Conservation (phyloP, 2,888 invertebrate species). For the Ichneumon xanthorius region DNA sequence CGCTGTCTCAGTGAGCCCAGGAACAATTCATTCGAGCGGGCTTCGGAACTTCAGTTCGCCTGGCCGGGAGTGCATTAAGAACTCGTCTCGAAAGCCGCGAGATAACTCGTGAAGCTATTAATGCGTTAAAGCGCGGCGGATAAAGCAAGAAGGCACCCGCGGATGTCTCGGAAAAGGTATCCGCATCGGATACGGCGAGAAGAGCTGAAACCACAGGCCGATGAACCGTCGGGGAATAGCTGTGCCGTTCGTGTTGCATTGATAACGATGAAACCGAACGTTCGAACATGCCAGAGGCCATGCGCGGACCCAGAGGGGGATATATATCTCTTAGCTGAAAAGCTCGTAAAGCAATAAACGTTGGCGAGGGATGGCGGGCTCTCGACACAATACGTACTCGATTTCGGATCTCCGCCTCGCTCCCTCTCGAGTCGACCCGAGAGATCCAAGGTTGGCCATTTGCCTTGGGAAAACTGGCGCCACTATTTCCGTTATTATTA, state of each 20-base stretch:
- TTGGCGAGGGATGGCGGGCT: conserved; percentile 36
- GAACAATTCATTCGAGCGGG: conserved; percentile 3
- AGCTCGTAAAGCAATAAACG: not conserved
- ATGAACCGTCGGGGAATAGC: conserved; percentile 22
- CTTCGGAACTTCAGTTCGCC: conserved; percentile 14
- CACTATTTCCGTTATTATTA: conserved; percentile 70
- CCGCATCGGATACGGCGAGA: not conserved
- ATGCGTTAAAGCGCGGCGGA: conserved; percentile 52
- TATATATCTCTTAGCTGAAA: not conserved
- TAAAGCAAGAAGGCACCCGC: conserved; percentile 17
- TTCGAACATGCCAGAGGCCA: not conserved
- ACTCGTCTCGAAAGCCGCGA: conserved; percentile 49
- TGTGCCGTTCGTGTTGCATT: conserved; percentile 9
- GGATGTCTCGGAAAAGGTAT: conserved; percentile 33
- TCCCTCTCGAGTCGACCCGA: conserved; percentile 62
- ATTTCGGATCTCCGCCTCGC: not conserved
- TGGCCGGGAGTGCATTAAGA: conserved; percentile 40
- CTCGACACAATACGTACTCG: conserved; percentile 46
- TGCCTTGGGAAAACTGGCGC: conserved; percentile 70
- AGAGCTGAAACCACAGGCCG: conserved; percentile 13
- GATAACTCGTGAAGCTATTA: conserved; percentile 60
- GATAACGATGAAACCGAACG: conserved; percentile 49
- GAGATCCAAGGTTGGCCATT: conserved; percentile 75
- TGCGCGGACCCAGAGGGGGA: not conserved
- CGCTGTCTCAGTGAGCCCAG: not conserved